Conservation (phyloP, 2,113 vertebrate genomes). For the Cheirogaleus medius region DNA sequence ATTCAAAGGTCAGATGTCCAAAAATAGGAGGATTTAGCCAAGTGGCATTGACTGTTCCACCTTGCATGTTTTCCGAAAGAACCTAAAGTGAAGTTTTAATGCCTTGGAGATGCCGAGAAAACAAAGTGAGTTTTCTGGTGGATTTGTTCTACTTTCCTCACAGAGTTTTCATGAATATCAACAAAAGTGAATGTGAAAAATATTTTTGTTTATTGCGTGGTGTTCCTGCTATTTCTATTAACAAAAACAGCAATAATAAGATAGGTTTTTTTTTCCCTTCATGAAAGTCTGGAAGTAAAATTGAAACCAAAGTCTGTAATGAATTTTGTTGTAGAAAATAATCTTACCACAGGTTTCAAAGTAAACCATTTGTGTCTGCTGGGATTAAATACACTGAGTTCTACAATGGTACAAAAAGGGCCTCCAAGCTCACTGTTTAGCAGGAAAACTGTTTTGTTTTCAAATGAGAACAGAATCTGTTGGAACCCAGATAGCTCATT, state of each 20-base stretch:
- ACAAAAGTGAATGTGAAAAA: conserved; percentile 39
- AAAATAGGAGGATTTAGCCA: conserved; percentile 14
- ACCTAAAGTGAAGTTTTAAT: neutral
- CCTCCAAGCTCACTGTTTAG: neutral
- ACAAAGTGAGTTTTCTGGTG: neutral
- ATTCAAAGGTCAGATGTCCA: neutral
- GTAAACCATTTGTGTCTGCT: neutral
- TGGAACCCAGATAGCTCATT: neutral
- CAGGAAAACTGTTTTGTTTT: neutral
- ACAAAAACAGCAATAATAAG: neutral
- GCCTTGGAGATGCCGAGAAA: neutral
- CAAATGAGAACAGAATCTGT: neutral
- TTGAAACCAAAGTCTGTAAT: neutral
- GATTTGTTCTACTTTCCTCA: conserved; percentile 14
- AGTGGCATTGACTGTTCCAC: neutral
- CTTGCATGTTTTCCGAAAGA: neutral
- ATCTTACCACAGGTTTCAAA: neutral
- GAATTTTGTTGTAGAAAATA: conserved; percentile 25
- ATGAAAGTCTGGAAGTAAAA: neutral
- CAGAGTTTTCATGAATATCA: conserved; percentile 11
- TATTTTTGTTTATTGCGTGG: conserved; percentile 4
- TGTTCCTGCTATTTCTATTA: conserved; percentile 55
- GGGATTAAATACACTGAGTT: neutral
- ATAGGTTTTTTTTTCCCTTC: neutral
- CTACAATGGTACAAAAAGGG: neutral